Conservation (phyloP, 2,797 vertebrate species). For the Paedocypris micromegethes region DNA sequence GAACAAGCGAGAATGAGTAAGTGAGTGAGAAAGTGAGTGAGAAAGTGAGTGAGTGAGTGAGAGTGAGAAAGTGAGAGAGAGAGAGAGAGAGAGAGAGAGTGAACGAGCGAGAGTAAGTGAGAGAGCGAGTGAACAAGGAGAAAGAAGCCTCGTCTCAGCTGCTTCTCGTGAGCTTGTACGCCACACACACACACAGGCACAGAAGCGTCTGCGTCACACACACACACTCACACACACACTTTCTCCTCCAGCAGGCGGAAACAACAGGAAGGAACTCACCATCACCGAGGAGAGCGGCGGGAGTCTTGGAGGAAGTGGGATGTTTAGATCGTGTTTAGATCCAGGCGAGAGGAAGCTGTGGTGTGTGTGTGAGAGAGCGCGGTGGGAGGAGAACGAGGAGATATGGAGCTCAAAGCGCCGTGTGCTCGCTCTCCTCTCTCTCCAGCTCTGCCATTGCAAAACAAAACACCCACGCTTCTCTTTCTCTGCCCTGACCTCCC, state of each 20-base stretch:
- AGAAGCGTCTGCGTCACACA: too few species aligned
- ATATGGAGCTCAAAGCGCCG: constrained; percentile 59
- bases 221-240: too few species aligned
- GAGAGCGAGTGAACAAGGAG: too few species aligned
- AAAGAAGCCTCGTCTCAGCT: too few species aligned
- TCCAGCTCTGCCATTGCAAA: constrained; percentile 76
- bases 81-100: too few species aligned
- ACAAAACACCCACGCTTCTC: constrained; percentile 80
- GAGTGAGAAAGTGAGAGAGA: too few species aligned
- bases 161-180: too few species aligned
- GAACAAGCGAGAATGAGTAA: too few species aligned
- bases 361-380: constrained; percentile 40
- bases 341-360: constrained; percentile 9
- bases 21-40: too few species aligned
- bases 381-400: constrained; percentile 19
- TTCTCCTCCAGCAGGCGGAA: neutral
- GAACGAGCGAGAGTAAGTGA: too few species aligned
- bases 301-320: constrained; percentile 12
- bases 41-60: too few species aligned
- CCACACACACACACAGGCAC: too few species aligned
- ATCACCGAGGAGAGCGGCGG: constrained; percentile 45
- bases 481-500: constrained; percentile 67
- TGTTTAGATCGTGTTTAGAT: neutral
- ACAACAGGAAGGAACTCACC: constrained; percentile 40
- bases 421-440: constrained; percentile 61